These are phyloP conservation scores for Trichomalopsis sarcophagae DNA, from an alignment of 1,140 invertebrate species.

Conservation along the genomic window DNA sequence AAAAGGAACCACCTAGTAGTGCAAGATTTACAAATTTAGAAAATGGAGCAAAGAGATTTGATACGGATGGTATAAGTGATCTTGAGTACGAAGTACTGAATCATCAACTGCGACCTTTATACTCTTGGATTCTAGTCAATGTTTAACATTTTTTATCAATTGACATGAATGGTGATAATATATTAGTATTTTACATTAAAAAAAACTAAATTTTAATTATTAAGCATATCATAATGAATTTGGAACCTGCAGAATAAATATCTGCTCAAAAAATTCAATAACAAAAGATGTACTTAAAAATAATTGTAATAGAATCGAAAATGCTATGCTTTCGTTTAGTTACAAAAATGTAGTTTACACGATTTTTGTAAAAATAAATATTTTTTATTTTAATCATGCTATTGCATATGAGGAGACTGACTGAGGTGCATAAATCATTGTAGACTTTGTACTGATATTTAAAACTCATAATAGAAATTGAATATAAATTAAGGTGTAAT, in stretches of 20 bases:
- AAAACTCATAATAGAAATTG: background rate
- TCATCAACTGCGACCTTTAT: constrained; percentile 68
- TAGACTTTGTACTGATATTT: background rate
- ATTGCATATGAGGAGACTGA: background rate
- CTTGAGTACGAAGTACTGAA: constrained; percentile 73
- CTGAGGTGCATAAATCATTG: background rate
- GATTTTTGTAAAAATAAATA: constrained; percentile 27
- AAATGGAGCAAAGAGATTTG: constrained; percentile 76
- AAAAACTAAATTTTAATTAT: background rate
- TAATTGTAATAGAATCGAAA: background rate
- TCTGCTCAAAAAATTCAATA: background rate
- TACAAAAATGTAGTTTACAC: no score
- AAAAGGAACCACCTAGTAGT: constrained; percentile 78
- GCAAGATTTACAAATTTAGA: constrained; percentile 78
- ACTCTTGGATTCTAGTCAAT: constrained; percentile 72
- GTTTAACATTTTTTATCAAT: constrained; percentile 57
- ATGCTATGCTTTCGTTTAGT: background rate
- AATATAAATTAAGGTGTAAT: background rate
- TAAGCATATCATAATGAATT: background rate
- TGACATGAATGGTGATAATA: constrained; percentile 21
- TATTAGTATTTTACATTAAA: background rate
- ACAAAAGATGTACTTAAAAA: background rate
- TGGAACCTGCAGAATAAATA: background rate
- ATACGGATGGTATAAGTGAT: constrained; percentile 80
- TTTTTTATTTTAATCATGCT: background rate